These are phyloP conservation scores for Athrips mouffetella DNA, from an alignment of 2,888 invertebrate genomes.

Conservation along the genomic window DNA sequence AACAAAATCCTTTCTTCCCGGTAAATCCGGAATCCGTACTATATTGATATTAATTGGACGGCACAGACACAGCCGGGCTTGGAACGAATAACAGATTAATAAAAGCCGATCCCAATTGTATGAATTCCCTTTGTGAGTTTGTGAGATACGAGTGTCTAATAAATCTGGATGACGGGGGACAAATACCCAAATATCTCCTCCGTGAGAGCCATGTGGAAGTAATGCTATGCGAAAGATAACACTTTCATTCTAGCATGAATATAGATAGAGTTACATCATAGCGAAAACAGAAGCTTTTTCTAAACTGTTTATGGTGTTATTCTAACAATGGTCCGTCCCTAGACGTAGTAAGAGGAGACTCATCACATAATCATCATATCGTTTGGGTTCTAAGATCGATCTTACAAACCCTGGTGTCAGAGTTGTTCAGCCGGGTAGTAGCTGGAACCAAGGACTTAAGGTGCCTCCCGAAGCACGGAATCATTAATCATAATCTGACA, in stretches of 20 bases:
- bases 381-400: too few species aligned
- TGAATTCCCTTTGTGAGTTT: slow-evolving; percentile 57
- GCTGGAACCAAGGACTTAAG: too few species aligned
- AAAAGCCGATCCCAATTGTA: slow-evolving; percentile 48
- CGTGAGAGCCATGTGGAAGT: neutral
- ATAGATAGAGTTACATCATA: neutral
- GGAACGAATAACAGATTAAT: slow-evolving; percentile 57
- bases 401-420: too few species aligned
- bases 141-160: slow-evolving; percentile 43
- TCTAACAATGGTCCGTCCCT: too few species aligned
- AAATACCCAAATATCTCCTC: neutral
- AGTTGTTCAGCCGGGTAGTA: too few species aligned
- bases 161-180: slow-evolving; percentile 39
- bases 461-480: too few species aligned
- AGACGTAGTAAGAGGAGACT: too few species aligned
- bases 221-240: neutral
- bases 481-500: too few species aligned
- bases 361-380: too few species aligned
- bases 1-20: neutral
- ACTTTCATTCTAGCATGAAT: neutral
- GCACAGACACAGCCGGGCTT: slow-evolving; percentile 40
- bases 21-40: slow-evolving; percentile 23
- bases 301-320: too few species aligned
- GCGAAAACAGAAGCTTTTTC: too few species aligned
- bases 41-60: slow-evolving; percentile 66